Evolutionary conservation across 1,140 invertebrate genomes (phyloP), one percentile per base, ranked within the genome.

Genomic region (Odontomachus brunneus): DNA sequence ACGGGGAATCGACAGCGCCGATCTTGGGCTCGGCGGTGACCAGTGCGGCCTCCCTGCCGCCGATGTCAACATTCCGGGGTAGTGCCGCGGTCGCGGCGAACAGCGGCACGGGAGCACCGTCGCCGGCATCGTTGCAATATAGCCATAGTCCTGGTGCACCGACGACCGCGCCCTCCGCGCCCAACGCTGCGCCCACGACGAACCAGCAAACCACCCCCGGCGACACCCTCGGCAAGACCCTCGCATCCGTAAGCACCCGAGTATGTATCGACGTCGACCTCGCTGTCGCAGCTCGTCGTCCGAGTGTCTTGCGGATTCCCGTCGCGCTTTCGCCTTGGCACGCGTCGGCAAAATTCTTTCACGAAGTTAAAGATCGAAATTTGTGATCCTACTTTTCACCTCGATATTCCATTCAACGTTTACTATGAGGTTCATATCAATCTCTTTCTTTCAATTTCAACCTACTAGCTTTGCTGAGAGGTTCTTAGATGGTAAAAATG

Each of bases 31-130:
- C 94, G 81, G 94, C 94, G 85, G 94, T 94, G 86, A 96, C 96
- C 90, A 96, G 93, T 76, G 95, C 95, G 84, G 95, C 95, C 85
- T 97, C 97, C 72, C 95, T 99, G 93, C 98, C 98, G 78, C 98
- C 98, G 51, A 99, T 99, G 98, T 98, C 98, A 73, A 97, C 97
- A 84, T 98, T 99, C 95, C 95, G 97, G 49, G 96, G 96, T 53
- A 95, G 94, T 85, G 94, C 94, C 73, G 95, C 91, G 5, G 93
- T 93, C 78, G 88, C 92, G 85, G 89, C 93, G 82, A 92, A 93
- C 85, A 90, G 90, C 69, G 92, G 92, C 71, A 90, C 95, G 91
- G 92, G 92, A 63, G 93, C 95, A 86, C 95, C 95, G 33, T 95
- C 96, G 86, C 95, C 96, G 91, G 96, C 95, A 82, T 94, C 94